phyloP scores from a whole-genome alignment of 2,888 invertebrate species.

The Luperina nickerlii region DNA sequence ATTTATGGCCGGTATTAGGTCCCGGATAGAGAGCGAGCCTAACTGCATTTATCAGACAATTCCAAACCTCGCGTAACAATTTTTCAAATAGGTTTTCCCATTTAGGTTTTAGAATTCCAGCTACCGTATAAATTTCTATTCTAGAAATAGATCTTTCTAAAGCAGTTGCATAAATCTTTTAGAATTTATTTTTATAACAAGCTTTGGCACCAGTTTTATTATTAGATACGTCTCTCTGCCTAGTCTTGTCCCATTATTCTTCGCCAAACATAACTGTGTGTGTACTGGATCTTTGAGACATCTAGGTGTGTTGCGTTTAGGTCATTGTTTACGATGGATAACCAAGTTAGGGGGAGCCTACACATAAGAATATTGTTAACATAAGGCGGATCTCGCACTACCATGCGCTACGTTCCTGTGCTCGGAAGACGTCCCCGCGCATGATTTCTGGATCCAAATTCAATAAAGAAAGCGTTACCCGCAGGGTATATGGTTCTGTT shows the following conservation, averaged over 20 bases:
- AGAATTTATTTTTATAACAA: neutral
- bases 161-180: neutral
- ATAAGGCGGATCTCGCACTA: neutral
- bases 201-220: neutral
- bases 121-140: slow-evolving; percentile 18
- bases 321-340: neutral
- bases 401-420: too few species aligned
- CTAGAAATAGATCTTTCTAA: neutral
- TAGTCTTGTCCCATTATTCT: neutral
- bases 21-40: slow-evolving; percentile 45
- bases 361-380: neutral
- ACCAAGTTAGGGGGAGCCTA: neutral
- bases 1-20: slow-evolving; percentile 16
- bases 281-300: neutral
- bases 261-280: too few species aligned
- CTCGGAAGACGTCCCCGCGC: too few species aligned
- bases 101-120: slow-evolving; percentile 12
- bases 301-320: neutral
- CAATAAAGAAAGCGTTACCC: too few species aligned
- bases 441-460: too few species aligned
- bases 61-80: slow-evolving; percentile 23
- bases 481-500: too few species aligned
- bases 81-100: slow-evolving; percentile 36
- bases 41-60: slow-evolving; percentile 45
- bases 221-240: neutral